These are phyloP conservation scores for Daubentonia madagascariensis DNA, from an alignment of 2,113 vertebrate species.

Conservation along the genomic window DNA sequence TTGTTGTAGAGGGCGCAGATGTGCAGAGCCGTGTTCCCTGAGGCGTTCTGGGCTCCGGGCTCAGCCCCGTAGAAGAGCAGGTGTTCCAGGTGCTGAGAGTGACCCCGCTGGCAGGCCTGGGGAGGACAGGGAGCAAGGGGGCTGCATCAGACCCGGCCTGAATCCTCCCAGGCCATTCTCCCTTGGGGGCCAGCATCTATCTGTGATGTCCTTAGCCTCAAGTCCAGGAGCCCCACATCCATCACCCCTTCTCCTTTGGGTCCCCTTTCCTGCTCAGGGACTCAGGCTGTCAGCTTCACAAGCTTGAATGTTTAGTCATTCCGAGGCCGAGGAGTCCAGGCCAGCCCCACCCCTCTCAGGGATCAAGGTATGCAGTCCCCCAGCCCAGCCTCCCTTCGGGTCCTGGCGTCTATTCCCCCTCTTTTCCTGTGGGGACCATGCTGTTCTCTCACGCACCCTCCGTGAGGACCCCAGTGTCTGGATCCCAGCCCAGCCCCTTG, in stretches of 20 bases:
- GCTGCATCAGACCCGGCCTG: background rate
- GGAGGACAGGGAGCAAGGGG: background rate
- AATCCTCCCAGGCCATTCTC: background rate
- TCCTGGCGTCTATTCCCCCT: accelerated
- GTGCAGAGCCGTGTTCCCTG: conserved; percentile 95
- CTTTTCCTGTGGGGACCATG: background rate
- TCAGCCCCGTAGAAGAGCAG: conserved; percentile 94
- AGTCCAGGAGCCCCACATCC: background rate
- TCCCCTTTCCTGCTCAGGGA: background rate
- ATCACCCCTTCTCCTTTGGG: background rate
- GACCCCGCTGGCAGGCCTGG: conserved; percentile 85
- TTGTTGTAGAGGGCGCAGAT: conserved; percentile 96
- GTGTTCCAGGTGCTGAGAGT: conserved; percentile 94
- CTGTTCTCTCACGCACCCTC: no score
- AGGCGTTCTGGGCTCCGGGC: conserved; percentile 92
- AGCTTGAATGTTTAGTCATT: background rate
- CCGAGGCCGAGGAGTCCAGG: background rate
- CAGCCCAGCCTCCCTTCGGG: no score
- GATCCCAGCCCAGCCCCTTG: background rate
- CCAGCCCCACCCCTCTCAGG: background rate
- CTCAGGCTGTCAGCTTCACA: background rate
- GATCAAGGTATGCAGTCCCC: accelerated
- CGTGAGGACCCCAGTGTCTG: background rate
- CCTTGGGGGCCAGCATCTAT: background rate
- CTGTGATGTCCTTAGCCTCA: background rate